Evolutionary conservation across 2,113 vertebrate genomes (phyloP), one percentile per base, ranked within the genome.

Genomic region (Pangasianodon gigas): DNA sequence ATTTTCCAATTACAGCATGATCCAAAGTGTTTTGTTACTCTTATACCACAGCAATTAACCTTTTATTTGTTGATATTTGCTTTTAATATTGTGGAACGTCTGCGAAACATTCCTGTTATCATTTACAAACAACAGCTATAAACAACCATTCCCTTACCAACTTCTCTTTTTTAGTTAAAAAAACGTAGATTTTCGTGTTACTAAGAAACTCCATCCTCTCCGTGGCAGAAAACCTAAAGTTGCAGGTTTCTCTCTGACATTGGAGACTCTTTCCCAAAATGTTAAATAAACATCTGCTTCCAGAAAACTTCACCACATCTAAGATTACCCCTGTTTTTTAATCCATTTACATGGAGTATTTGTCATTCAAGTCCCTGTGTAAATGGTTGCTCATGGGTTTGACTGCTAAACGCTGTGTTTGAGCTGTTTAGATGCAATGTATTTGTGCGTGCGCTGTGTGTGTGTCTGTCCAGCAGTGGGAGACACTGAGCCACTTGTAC

Each of bases 381-480:
- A 48, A 41, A 26, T 79, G 46, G 44, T 11, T 29, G 46, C 24
- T 21, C 80, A 7, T 79, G 7, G 9, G 44, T 44, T 77, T 77
- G 8, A 11, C 14, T 48, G 21, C 3, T 48, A 4, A 46, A 10
- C 1, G 24, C 71, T 79, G 32, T 87, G 21, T 62, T 87, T 44
- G 8, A 26, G 3, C 77, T 52, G 18, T 32, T 46, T 37, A 3
- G 6, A 21, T 62, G 21, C 41, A n/a, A 29, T 46, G 52, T 41
- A 29, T 44, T 46, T 0, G 0, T 51, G 46, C 0, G 2, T 82
- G 87, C 62, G 46, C 26, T 21, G 37, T 69, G 32, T 44, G 32
- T 44, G 32, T 21, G 3, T 74, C 62, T 74, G 80, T 74, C 87
- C 87, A 89, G 80, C 32, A 84, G 87, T 84, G 87, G 87, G 87